Evolutionary conservation across 2,888 invertebrate species (phyloP).

Genomic region (Rambutsinella grinnellia): DNA sequence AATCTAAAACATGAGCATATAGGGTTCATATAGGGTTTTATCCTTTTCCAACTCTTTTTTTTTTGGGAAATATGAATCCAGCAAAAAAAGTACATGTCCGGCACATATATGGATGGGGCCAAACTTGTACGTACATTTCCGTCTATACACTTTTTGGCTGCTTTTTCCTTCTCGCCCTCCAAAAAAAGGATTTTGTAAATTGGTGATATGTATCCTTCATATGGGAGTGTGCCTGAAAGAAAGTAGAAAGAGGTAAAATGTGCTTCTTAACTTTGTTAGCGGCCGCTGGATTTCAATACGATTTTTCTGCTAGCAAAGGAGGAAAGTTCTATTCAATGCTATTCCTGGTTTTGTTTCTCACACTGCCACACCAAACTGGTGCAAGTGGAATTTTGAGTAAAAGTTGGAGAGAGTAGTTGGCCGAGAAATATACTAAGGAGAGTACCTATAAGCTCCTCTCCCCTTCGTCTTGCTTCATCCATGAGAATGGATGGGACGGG

Average conservation of each 20-base stretch:
- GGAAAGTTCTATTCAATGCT: too few species aligned
- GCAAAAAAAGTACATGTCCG: too few species aligned
- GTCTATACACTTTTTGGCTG: neutral
- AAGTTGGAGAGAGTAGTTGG: neutral
- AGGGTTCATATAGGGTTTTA: too few species aligned
- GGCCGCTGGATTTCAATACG: neutral
- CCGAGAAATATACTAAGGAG: neutral
- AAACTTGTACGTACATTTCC: too few species aligned
- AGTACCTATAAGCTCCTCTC: too few species aligned
- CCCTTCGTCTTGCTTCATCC: neutral
- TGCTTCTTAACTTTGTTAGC: constrained; percentile 13
- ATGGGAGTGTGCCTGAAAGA: constrained; percentile 22
- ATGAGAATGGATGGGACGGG: neutral
- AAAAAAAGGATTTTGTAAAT: too few species aligned
- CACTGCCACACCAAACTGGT: neutral
- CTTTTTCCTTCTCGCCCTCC: neutral
- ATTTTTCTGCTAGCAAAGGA: neutral
- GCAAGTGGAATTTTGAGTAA: neutral
- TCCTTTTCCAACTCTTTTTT: too few species aligned
- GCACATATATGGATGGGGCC: too few species aligned
- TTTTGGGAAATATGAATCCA: neutral
- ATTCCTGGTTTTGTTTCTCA: too few species aligned
- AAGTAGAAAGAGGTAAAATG: constrained; percentile 15
- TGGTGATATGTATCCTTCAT: too few species aligned
- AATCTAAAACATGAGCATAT: too few species aligned